Percentiles rank a stretch among this genome's conserved stretches.
These are phyloP conservation scores for Botia almorhae DNA, from an alignment of 2,797 vertebrate species.

Conservation along the genomic window DNA sequence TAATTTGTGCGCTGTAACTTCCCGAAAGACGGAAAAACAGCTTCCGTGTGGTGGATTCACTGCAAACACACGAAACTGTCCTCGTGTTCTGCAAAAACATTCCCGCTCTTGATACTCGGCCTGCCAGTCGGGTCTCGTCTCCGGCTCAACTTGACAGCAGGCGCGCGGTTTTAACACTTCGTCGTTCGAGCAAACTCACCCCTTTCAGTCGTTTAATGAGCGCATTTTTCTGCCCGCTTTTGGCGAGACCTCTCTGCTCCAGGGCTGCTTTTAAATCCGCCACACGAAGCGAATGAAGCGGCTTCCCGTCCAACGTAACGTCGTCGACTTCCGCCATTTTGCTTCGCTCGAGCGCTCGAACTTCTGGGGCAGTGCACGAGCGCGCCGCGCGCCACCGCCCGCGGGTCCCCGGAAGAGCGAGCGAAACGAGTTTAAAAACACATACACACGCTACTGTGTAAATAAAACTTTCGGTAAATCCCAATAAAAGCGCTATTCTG, in stretches of 20 bases:
- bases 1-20: conserved; percentile 53
- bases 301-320: conserved; percentile 97
- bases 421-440: conserved; percentile 45
- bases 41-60: too few species aligned
- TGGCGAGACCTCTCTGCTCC: conserved; percentile 90
- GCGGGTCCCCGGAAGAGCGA: conserved; percentile 68
- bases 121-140: conserved; percentile 73
- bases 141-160: conserved; percentile 74
- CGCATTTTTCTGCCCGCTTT: conserved; percentile 92
- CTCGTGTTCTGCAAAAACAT: conserved; percentile 59
- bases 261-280: conserved; percentile 92
- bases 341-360: conserved; percentile 70
- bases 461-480: too few species aligned
- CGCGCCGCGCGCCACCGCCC: conserved; percentile 72
- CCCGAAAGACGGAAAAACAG: background rate
- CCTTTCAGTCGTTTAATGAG: conserved; percentile 93
- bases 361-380: conserved; percentile 76
- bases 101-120: conserved; percentile 77
- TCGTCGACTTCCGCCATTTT: conserved; percentile 98
- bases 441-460: background rate
- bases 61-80: background rate
- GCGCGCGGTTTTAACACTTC: conserved; percentile 63
- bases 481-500: too few species aligned
- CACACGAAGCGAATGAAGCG: conserved; percentile 92
- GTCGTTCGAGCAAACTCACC: conserved; percentile 77